Evolutionary conservation across 2,113 vertebrate genomes (phyloP).

Genomic region (Lophochroa leadbeateri): DNA sequence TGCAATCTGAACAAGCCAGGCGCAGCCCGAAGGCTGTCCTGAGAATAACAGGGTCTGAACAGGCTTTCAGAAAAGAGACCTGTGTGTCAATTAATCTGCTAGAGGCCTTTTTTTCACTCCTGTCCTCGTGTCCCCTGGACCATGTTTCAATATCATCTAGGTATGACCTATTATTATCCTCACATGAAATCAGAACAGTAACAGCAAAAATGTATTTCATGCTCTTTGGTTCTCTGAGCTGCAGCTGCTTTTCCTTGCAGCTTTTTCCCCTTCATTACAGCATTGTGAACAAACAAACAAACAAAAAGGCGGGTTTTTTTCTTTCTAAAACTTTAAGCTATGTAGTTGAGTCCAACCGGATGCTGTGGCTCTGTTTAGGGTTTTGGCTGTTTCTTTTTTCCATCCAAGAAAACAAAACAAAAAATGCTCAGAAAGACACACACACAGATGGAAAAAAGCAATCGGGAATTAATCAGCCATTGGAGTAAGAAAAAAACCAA

Average conservation of each 20-base stretch:
- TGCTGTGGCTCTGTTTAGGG: neutral
- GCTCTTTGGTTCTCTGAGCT: neutral
- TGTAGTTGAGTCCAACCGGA: neutral
- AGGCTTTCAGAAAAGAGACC: neutral
- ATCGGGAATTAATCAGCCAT: neutral
- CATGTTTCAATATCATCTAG: neutral
- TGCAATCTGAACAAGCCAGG: neutral
- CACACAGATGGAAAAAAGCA: neutral
- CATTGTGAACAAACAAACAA: neutral
- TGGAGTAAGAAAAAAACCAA: neutral
- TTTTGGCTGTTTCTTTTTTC: neutral
- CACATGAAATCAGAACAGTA: neutral
- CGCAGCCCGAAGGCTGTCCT: neutral
- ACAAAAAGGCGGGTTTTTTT: neutral
- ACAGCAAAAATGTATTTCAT: neutral
- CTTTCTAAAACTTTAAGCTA: neutral
- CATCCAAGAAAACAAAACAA: neutral
- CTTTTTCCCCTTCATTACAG: neutral
- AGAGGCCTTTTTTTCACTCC: neutral
- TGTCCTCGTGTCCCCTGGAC: neutral
- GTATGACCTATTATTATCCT: neutral
- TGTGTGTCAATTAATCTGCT: neutral
- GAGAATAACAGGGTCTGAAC: neutral
- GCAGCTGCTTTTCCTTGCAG: neutral
- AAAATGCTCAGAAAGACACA: neutral